Base-by-base conservation (phyloP, 2,113 vertebrate species). In the Siniperca knerii region DNA sequence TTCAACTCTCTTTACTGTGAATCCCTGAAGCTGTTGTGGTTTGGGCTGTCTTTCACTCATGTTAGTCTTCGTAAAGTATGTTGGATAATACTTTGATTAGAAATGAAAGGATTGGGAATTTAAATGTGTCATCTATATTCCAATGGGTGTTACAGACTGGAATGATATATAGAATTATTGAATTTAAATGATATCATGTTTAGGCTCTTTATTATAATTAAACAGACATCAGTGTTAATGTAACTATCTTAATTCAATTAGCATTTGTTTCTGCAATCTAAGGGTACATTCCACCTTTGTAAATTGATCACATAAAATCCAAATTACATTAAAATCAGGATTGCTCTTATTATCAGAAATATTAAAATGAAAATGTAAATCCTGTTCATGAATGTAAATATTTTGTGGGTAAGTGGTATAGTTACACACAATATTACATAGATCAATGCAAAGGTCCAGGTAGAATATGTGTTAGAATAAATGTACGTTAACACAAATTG, bases 1-100 rank as follows among this genome's bases (percentile, higher is more conserved):
- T 97, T 97, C 96, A 97, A 96, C 96, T 95, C 94, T 93, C 93
- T 94, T 95, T 77, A 74, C 88, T 90, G 92, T 88, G 77, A 80
- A 77, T 86, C 95, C 94, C 93, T 96, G 94, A 95, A 95, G 95
- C 96, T 93, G 95, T 92, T 96, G 90, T 90, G 90, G 57, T 84
- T 89, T 81, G 60, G 61, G 21, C 65, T 62, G 92, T 95, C 92
- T 95, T 96, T 96, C 25, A 54, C 4, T 69, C 46, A 8, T 60
- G 61, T 54, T 6, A 37, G 66, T 75, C 74, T 81, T 79, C 10
- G 46, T 84, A 64, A 20, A 67, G 40, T 61, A 20, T 54, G 46
- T 54, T 79, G 50, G 46, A 50, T 75, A 54, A 67, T 35, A n/a
- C 69, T 52, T 55, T 6, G 21, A 25, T 65, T n/a, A 44, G 4